Evolutionary conservation across 1,140 invertebrate genomes (phyloP).

Genomic region (Heterodera schachtii): DNA sequence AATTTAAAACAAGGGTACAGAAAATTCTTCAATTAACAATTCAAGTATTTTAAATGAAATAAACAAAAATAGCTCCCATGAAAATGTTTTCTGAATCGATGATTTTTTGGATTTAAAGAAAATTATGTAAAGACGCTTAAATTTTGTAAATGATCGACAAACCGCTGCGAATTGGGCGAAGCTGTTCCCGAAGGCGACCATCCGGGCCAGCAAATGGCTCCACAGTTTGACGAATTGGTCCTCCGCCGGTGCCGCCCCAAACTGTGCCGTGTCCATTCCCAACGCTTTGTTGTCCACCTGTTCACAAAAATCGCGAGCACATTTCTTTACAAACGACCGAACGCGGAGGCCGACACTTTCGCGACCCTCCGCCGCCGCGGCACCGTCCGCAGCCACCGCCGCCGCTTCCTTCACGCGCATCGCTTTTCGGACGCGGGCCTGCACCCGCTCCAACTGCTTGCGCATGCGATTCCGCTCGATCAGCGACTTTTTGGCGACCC

Average conservation of each 20-base stretch:
- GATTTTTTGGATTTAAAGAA: too few relatives aligned
- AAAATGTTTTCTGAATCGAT: too few relatives aligned
- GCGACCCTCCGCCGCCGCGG: too few relatives aligned
- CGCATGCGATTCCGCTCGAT: conserved; percentile 67
- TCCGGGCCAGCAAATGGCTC: conserved; percentile 19
- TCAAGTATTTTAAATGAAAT: too few relatives aligned
- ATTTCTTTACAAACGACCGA: not conserved
- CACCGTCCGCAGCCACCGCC: too few relatives aligned
- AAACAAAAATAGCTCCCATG: not conserved
- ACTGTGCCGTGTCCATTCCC: conserved; percentile 28
- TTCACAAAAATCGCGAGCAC: conserved; percentile 6
- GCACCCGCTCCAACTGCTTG: conserved; percentile 44
- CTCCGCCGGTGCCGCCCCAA: not conserved
- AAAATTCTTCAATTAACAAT: too few relatives aligned
- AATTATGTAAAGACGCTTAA: too few relatives aligned
- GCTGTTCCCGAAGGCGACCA: conserved; percentile 19
- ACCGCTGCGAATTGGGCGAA: not conserved
- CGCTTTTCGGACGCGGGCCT: conserved; percentile 13
- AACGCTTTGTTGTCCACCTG: conserved; percentile 19
- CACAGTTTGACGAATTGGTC: conserved; percentile 27
- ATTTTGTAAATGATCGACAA: too few relatives aligned
- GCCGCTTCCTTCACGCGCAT: not conserved
- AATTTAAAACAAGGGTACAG: too few relatives aligned
- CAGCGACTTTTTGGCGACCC: conserved; percentile 66
- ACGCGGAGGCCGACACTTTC: not conserved